Conservation (phyloP, 2,113 vertebrate genomes). For the Morone saxatilis region DNA sequence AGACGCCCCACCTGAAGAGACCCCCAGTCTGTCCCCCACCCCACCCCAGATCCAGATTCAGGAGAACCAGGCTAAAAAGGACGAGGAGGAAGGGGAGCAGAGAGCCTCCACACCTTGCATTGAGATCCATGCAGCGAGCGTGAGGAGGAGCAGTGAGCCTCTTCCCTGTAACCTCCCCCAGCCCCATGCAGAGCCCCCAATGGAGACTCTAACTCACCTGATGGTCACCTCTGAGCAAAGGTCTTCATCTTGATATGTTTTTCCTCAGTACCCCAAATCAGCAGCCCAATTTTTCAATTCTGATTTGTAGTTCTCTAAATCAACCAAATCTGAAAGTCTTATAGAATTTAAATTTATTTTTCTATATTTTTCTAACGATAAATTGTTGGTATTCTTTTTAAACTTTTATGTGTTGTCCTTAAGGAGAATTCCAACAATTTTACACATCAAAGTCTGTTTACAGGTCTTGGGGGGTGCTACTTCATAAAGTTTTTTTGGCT, state of each 20-base stretch:
- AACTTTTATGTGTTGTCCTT: background rate
- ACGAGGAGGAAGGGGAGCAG: constrained; percentile 41
- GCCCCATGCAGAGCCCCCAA: constrained; percentile 35
- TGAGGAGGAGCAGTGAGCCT: constrained; percentile 72
- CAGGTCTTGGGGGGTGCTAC: background rate
- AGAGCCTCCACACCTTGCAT: constrained; percentile 20
- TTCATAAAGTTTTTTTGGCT: background rate
- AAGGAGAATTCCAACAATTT: background rate
- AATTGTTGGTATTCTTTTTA: background rate
- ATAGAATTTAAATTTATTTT: background rate
- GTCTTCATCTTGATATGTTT: constrained; percentile 49
- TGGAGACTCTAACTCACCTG: constrained; percentile 43
- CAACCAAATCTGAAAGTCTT: background rate
- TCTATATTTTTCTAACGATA: background rate
- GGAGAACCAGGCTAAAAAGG: constrained; percentile 29
- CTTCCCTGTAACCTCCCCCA: constrained; percentile 44
- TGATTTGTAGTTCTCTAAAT: constrained; percentile 1
- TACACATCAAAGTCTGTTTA: background rate
- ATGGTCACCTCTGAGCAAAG: constrained; percentile 68
- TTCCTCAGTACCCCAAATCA: constrained; percentile 13
- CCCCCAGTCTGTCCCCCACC: constrained; percentile 18
- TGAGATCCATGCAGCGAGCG: constrained; percentile 36
- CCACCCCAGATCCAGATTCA: constrained; percentile 57
- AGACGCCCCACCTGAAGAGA: constrained; percentile 39
- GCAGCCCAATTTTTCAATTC: background rate